phyloP scores from a whole-genome alignment of 2,797 vertebrate species.

The Tragelaphus eurycerus region DNA sequence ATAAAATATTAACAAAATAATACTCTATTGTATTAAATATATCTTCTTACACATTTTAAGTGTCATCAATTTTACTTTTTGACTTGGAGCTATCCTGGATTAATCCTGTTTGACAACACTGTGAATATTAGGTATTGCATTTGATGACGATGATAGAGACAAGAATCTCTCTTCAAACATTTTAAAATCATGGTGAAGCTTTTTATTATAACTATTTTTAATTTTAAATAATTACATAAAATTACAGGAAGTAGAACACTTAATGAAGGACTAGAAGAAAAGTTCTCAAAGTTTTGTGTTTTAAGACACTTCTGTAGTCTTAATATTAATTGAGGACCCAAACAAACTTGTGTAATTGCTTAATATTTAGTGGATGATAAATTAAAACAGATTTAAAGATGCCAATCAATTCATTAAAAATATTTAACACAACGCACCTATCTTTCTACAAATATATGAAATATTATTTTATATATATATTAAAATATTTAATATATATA shows the following conservation, averaged over 20 bases:
- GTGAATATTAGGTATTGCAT: not conserved
- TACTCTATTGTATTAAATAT: not conserved
- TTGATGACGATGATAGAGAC: not conserved
- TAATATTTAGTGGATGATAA: not conserved
- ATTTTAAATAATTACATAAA: not conserved
- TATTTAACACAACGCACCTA: not conserved
- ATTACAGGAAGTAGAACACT: not conserved
- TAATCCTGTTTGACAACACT: not conserved
- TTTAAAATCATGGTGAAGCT: not conserved
- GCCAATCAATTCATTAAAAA: not conserved
- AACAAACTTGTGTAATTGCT: not conserved
- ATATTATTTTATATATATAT: too few relatives aligned
- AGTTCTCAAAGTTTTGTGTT: not conserved
- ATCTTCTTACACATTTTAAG: not conserved
- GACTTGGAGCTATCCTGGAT: not conserved
- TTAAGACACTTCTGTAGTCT: not conserved
- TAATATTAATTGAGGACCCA: not conserved
- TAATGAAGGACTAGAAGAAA: not conserved
- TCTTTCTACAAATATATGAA: too few relatives aligned
- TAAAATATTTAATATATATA: too few relatives aligned
- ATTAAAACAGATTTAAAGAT: not conserved
- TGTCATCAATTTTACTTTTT: not conserved
- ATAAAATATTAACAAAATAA: not conserved
- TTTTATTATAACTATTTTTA: not conserved
- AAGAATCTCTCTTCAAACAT: not conserved